Evolutionary conservation across 1,140 invertebrate genomes (phyloP).

Genomic region (Macrobrachium nipponense): DNA sequence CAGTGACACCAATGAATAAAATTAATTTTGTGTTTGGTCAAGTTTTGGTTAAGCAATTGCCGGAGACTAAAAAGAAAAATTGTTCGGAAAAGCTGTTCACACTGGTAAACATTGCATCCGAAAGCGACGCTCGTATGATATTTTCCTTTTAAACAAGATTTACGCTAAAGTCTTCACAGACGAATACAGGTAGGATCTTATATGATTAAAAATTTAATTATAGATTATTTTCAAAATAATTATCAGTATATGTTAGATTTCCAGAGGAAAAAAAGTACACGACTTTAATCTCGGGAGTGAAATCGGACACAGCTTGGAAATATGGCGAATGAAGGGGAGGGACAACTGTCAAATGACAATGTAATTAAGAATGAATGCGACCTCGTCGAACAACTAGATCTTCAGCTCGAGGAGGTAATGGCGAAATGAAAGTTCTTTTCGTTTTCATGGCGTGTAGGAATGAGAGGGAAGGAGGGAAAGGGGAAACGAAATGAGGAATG

Average conservation of each 20-base stretch:
- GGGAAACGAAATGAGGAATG: background rate
- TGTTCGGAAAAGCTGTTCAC: no score
- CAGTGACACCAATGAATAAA: no score
- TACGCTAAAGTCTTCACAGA: no score
- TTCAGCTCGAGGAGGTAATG: background rate
- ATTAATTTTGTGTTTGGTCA: no score
- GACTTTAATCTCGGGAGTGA: no score
- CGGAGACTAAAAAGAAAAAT: background rate
- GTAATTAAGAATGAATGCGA: background rate
- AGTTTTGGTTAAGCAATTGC: background rate
- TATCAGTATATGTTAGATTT: background rate
- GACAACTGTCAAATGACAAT: no score
- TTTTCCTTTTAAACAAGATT: no score
- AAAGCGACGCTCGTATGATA: background rate
- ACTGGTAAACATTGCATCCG: slow-evolving; percentile 20
- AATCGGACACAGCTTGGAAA: no score
- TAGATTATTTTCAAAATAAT: background rate
- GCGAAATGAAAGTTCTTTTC: background rate
- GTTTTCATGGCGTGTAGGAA: background rate
- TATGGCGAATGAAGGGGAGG: no score
- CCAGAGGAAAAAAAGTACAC: no score
- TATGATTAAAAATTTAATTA: background rate
- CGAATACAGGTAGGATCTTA: no score
- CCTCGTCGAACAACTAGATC: background rate
- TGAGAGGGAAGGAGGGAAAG: background rate